phyloP scores from a whole-genome alignment of 2,113 vertebrate species.

The Pollachius pollachius region DNA sequence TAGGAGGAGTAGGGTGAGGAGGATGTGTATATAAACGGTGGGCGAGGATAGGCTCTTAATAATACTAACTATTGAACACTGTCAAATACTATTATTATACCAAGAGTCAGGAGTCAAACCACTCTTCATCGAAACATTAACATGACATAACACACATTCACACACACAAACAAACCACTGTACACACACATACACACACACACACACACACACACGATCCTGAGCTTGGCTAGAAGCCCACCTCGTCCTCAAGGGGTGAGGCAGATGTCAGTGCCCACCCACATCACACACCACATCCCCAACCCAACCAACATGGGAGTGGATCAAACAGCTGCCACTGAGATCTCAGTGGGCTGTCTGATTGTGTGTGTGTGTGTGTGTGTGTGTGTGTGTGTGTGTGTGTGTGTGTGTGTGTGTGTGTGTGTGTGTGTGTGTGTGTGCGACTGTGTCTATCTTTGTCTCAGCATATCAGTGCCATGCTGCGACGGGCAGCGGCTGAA shows the following conservation, averaged over 20 bases:
- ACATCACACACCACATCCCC: constrained; percentile 40
- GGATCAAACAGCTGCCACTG: constrained; percentile 47
- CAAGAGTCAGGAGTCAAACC: no score
- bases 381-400: constrained; percentile 12
- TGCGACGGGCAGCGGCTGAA: background rate
- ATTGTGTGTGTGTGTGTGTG: constrained; percentile 7
- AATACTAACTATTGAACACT: no score
- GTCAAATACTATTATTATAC: no score
- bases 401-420: background rate
- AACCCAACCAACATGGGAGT: constrained; percentile 45
- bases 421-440: constrained; percentile 1
- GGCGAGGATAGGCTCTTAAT: no score
- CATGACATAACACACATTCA: no score
- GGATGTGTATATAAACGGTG: no score
- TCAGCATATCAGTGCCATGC: no score
- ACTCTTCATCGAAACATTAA: no score
- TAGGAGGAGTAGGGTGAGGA: no score
- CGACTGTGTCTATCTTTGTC: constrained; percentile 28
- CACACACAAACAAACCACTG: background rate
- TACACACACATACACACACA: background rate
- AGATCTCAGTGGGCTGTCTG: constrained; percentile 3
- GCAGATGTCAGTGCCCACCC: constrained; percentile 49
- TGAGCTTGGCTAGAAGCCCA: constrained; percentile 24
- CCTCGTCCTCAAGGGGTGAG: constrained; percentile 36
- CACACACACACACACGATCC: background rate